Evolutionary conservation across 2,888 invertebrate genomes (phyloP).

Genomic region (Microctonus aethiopoides): DNA sequence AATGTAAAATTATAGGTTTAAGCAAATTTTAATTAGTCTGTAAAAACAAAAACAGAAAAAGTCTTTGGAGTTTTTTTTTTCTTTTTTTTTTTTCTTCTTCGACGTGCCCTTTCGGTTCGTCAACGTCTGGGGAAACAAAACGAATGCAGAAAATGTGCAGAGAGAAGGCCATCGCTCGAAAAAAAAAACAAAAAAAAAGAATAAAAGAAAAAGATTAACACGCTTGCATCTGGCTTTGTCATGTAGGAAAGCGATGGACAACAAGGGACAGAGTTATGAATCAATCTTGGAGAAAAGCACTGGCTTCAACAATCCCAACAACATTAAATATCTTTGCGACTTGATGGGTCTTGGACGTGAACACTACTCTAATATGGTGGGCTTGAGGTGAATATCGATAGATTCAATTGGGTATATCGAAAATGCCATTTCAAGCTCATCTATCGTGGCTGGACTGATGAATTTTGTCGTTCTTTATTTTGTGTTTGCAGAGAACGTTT

Average conservation of each 20-base stretch:
- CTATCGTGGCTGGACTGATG: slow-evolving; percentile 20
- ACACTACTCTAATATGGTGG: slow-evolving; percentile 77
- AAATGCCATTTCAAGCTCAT: slow-evolving; percentile 34
- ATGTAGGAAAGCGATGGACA: slow-evolving; percentile 81
- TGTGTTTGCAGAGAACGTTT: slow-evolving; percentile 75
- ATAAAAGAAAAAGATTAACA: slow-evolving; percentile 43
- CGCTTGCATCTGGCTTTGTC: slow-evolving; percentile 54
- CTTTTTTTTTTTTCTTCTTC: slow-evolving; percentile 18
- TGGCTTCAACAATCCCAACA: slow-evolving; percentile 91
- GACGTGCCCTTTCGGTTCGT: slow-evolving; percentile 9
- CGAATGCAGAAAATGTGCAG: not conserved
- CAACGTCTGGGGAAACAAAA: slow-evolving; percentile 15
- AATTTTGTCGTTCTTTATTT: not conserved
- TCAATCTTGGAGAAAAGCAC: slow-evolving; percentile 84
- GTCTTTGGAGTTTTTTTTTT: slow-evolving; percentile 16
- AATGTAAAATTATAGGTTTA: slow-evolving; percentile 47
- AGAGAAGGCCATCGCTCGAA: slow-evolving; percentile 16
- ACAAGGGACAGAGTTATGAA: slow-evolving; percentile 83
- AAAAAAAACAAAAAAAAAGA: slow-evolving; percentile 9
- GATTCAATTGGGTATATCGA: slow-evolving; percentile 6
- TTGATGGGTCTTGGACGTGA: slow-evolving; percentile 78
- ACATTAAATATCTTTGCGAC: slow-evolving; percentile 83
- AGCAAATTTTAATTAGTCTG: slow-evolving; percentile 33
- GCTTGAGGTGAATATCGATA: slow-evolving; percentile 73
- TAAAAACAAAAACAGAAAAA: slow-evolving; percentile 35